Conservation (phyloP, 1,140 invertebrate genomes). For the Drosophila funebris region DNA sequence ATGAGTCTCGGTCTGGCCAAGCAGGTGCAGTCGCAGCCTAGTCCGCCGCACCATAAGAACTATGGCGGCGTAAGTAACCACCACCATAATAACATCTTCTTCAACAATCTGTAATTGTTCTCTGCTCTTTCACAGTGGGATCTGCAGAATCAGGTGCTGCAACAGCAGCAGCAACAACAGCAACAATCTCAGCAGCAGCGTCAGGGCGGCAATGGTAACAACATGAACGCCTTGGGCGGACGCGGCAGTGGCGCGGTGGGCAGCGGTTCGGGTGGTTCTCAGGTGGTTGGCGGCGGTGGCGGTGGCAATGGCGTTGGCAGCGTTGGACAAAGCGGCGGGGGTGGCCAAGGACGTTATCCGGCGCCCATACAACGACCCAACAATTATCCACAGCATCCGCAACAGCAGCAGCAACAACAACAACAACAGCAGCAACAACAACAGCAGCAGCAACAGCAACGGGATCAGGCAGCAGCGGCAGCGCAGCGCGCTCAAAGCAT, state of each 20-base stretch:
- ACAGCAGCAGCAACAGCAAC: slow-evolving; percentile 80
- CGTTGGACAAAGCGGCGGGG: slow-evolving; percentile 62
- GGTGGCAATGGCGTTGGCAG: slow-evolving; percentile 70
- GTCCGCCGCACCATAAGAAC: slow-evolving; percentile 86
- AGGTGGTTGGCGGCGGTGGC: slow-evolving; percentile 30
- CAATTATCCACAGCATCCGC: slow-evolving; percentile 84
- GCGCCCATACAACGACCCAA: slow-evolving; percentile 83
- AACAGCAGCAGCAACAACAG: slow-evolving; percentile 80
- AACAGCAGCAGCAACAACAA: slow-evolving; percentile 75
- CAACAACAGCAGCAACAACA: slow-evolving; percentile 80
- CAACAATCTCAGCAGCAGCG: slow-evolving; percentile 50
- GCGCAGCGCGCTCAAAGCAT: slow-evolving; percentile 77
- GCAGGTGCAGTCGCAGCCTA: slow-evolving; percentile 85
- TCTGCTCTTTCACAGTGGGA: slow-evolving; percentile 67
- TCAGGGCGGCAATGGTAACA: slow-evolving; percentile 63
- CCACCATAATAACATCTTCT: neutral
- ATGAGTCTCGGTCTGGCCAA: slow-evolving; percentile 79
- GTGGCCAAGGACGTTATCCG: slow-evolving; percentile 78
- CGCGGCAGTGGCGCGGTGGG: slow-evolving; percentile 56
- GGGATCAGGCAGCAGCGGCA: slow-evolving; percentile 59
- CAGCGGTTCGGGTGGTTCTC: slow-evolving; percentile 50
- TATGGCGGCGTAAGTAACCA: slow-evolving; percentile 84
- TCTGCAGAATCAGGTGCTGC: slow-evolving; percentile 84
- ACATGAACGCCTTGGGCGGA: slow-evolving; percentile 73
- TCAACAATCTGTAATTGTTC: neutral